phyloP scores from a whole-genome alignment of 1,140 invertebrate species.

The Pogonomyrmex californicus region DNA sequence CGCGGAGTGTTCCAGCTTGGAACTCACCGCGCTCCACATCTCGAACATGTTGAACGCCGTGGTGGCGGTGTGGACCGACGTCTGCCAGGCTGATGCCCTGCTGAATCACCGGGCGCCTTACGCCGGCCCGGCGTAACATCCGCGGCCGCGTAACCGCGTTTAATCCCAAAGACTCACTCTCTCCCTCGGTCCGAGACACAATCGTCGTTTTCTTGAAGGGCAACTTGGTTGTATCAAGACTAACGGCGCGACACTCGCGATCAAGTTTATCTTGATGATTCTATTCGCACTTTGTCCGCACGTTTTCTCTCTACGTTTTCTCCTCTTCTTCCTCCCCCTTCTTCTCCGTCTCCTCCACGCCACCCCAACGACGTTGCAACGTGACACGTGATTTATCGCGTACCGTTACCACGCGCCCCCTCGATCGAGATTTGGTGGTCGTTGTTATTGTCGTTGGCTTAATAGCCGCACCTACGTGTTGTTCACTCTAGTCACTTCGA shows the following conservation, averaged over 20 bases:
- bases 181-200: neutral
- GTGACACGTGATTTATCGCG: constrained; percentile 76
- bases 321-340: constrained; percentile 52
- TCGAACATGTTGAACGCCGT: constrained; percentile 93
- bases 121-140: constrained; percentile 70
- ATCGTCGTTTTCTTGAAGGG: neutral
- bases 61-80: constrained; percentile 78
- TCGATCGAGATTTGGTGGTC: neutral
- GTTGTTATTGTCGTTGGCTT: constrained; percentile 38
- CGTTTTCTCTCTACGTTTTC: neutral
- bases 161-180: constrained; percentile 8
- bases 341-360: constrained; percentile 69
- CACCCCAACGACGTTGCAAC: constrained; percentile 80
- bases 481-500: constrained; percentile 64
- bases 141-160: constrained; percentile 66
- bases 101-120: constrained; percentile 65
- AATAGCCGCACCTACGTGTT: constrained; percentile 11
- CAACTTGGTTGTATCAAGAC: neutral
- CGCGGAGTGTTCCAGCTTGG: constrained; percentile 91
- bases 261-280: neutral
- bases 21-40: constrained; percentile 94
- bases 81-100: constrained; percentile 70
- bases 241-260: constrained; percentile 42
- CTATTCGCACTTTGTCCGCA: neutral
- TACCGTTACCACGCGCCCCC: constrained; percentile 64